Base-by-base conservation (phyloP, 2,888 invertebrate genomes). In the Mechanitis messenoides region DNA sequence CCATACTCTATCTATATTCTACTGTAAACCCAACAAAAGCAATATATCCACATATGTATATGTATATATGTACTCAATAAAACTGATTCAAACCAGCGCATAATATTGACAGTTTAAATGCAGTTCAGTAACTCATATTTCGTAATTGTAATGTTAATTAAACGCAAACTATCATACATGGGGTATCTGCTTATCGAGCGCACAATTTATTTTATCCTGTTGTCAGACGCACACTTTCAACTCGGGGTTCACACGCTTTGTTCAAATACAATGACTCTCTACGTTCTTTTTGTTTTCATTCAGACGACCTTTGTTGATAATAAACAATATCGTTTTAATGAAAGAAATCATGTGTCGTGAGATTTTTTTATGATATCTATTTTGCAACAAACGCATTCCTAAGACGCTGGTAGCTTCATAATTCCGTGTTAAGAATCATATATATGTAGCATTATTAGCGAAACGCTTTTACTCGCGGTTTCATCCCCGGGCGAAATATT, bases 281-380 rank as follows among this genome's bases (percentile, higher is more conserved):
- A 85, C 81, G 82, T 78, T 85, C 86, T 86, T 88, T 87, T 88
- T 88, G 88, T 88, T 88, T 88, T 86, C 84, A 77, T 87, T 84
- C 83, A 84, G 83, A 84, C 87, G 86, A 88, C 89, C 87, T 89
- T 87, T 87, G 86, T 85, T 87, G 86, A 87, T 88, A 81, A 87
- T 84, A 84, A 84, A 87, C 85, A 86, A 85, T 87, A 88, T 88
- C 81, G 79, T 76, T 84, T 78, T 82, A 85, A 85, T 83, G 75
- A 83, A 87, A 86, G 85, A 88, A 88, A 88, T 83, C 84, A 83
- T 79, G 81, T 75, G 83, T 74, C 83, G 85, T 87, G 87, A 83
- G 88, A 87, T 85, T 86, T 85, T 50, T 20, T 84, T 77, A 74
- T 80, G 79, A 72, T 73, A 80, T 80, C 80, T 79, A 84, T 85